phyloP scores from a whole-genome alignment of 2,888 invertebrate genomes.

The Eudasyphora cyanicolor region DNA sequence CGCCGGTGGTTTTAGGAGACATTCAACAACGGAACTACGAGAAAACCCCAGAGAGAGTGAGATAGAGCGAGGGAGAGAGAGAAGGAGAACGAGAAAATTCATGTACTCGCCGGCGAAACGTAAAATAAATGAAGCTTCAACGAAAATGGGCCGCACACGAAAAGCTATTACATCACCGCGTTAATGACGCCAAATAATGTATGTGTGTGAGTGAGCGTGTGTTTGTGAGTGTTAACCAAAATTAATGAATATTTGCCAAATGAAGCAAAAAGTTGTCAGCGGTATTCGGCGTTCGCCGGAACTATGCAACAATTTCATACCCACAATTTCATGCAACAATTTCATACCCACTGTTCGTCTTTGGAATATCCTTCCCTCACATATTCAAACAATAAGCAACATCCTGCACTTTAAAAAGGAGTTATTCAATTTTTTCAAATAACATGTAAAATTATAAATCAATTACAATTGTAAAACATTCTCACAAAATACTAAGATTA shows the following conservation, averaged over 20 bases:
- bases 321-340: too few relatives aligned
- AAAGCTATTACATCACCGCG: constrained; percentile 13
- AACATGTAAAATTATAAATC: too few relatives aligned
- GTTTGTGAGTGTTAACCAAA: constrained; percentile 30
- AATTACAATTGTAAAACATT: too few relatives aligned
- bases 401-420: too few relatives aligned
- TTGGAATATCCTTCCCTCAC: too few relatives aligned
- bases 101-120: background rate
- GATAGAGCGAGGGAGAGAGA: constrained; percentile 65
- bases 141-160: constrained; percentile 70
- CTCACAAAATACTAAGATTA: too few relatives aligned
- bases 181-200: constrained; percentile 1
- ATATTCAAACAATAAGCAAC: too few relatives aligned
- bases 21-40: constrained; percentile 45
- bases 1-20: constrained; percentile 68
- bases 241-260: constrained; percentile 26
- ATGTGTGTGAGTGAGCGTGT: background rate
- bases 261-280: background rate
- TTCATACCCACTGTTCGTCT: too few relatives aligned
- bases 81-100: too few relatives aligned
- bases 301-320: constrained; percentile 15
- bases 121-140: constrained; percentile 52
- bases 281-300: constrained; percentile 12
- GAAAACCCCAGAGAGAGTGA: constrained; percentile 65
- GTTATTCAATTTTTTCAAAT: too few relatives aligned